Conservation (phyloP, 2,113 vertebrate genomes). For the Caloenas nicobarica region DNA sequence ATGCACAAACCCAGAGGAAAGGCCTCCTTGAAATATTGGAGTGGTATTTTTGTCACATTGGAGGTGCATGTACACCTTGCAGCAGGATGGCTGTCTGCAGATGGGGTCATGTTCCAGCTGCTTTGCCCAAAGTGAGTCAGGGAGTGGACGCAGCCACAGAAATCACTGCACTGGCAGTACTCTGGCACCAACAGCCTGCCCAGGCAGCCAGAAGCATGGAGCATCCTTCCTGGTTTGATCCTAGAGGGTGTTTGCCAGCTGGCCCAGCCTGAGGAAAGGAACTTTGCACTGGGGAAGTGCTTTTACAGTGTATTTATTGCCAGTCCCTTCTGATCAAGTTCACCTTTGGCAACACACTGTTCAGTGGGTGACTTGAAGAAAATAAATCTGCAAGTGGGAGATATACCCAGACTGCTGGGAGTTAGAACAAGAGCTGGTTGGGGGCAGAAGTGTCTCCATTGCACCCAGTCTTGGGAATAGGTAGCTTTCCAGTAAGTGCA, state of each 20-base stretch:
- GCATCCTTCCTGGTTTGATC: neutral
- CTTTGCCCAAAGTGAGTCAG: neutral
- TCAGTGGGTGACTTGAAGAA: neutral
- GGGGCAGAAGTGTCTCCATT: neutral
- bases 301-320: accelerated
- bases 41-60: neutral
- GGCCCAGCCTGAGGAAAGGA: neutral
- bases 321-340: neutral
- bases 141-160: neutral
- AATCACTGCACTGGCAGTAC: neutral
- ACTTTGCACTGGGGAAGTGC: neutral
- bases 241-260: neutral
- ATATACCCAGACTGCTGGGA: neutral
- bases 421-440: neutral
- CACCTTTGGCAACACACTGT: neutral
- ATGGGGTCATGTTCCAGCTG: neutral
- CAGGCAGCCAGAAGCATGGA: neutral
- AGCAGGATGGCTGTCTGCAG: neutral
- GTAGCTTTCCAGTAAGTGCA: neutral
- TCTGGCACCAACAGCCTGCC: neutral
- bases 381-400: neutral
- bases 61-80: neutral
- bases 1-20: neutral
- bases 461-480: too few species aligned
- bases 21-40: neutral